Evolutionary conservation across 2,113 vertebrate species (phyloP).

Genomic region (Muntiacus muntjak): DNA sequence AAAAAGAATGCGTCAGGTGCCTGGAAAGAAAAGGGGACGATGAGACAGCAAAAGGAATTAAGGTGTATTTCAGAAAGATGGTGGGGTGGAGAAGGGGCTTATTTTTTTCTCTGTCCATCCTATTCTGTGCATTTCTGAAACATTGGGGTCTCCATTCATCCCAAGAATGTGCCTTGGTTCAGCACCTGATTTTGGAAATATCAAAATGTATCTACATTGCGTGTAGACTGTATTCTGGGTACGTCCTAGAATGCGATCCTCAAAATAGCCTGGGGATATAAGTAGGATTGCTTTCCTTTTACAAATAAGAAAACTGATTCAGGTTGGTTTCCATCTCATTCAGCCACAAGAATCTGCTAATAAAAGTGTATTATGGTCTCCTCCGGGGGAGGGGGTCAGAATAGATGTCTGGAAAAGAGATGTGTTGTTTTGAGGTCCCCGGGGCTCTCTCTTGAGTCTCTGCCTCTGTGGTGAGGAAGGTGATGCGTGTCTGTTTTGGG

Average conservation of each 20-base stretch:
- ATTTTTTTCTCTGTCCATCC: background rate
- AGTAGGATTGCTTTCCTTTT: background rate
- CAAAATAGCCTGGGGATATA: background rate
- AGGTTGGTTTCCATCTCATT: background rate
- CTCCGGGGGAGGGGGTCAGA: slow-evolving; percentile 33
- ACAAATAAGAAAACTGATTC: background rate
- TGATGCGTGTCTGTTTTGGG: background rate
- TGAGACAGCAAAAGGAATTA: background rate
- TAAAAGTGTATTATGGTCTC: background rate
- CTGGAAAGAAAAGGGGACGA: background rate
- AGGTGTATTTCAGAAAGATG: background rate
- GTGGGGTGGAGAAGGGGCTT: background rate
- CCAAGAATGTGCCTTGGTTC: background rate
- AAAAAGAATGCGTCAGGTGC: background rate
- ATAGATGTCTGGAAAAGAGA: background rate
- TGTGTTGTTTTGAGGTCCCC: background rate
- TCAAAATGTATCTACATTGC: background rate
- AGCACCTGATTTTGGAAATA: background rate
- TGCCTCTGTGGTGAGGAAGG: background rate
- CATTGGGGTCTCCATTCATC: background rate
- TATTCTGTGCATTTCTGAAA: background rate
- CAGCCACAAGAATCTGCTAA: background rate
- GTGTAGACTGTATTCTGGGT: background rate
- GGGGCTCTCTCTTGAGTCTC: background rate
- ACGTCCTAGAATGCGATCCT: background rate